These are phyloP conservation scores for Beaufortia kweichowensis DNA, from an alignment of 2,113 vertebrate species.

Conservation along the genomic window DNA sequence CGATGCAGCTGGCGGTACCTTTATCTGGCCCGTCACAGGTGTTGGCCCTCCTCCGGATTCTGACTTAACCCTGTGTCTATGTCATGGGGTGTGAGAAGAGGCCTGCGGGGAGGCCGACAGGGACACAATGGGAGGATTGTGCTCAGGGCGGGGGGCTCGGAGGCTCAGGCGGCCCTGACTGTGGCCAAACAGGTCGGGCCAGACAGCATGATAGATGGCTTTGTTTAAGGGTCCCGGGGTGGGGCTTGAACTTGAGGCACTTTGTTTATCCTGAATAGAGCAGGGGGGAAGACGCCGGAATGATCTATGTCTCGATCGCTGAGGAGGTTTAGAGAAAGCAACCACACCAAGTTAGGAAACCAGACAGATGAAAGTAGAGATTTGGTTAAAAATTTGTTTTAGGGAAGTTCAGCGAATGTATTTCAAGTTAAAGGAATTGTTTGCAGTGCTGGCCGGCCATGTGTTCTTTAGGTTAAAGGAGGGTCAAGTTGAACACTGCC, in stretches of 20 bases:
- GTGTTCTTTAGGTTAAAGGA: slow-evolving; percentile 32
- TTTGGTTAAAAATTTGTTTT: not conserved
- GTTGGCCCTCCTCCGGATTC: slow-evolving; percentile 34
- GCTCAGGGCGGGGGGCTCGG: slow-evolving; percentile 42
- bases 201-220: slow-evolving; percentile 99
- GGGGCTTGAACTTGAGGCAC: slow-evolving; percentile 99
- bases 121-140: slow-evolving; percentile 87
- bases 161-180: slow-evolving; percentile 58
- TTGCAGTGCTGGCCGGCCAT: slow-evolving; percentile 6
- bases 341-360: slow-evolving; percentile 6
- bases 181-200: slow-evolving; percentile 89
- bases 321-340: slow-evolving; percentile 64
- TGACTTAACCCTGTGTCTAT: slow-evolving; percentile 52
- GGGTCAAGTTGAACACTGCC: slow-evolving; percentile 20
- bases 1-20: slow-evolving; percentile 35
- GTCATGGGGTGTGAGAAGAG: slow-evolving; percentile 78
- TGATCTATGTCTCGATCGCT: slow-evolving; percentile 87
- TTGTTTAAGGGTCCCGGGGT: slow-evolving; percentile 99
- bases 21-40: slow-evolving; percentile 39
- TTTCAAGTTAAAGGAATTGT: too few relatives aligned
- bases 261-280: slow-evolving; percentile 99
- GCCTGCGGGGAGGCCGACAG: slow-evolving; percentile 71
- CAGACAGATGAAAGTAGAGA: not conserved
- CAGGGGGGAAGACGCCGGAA: slow-evolving; percentile 80
- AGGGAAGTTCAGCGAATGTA: too few relatives aligned